phyloP scores from a whole-genome alignment of 2,113 vertebrate genomes.

The Notothenia rossii region DNA sequence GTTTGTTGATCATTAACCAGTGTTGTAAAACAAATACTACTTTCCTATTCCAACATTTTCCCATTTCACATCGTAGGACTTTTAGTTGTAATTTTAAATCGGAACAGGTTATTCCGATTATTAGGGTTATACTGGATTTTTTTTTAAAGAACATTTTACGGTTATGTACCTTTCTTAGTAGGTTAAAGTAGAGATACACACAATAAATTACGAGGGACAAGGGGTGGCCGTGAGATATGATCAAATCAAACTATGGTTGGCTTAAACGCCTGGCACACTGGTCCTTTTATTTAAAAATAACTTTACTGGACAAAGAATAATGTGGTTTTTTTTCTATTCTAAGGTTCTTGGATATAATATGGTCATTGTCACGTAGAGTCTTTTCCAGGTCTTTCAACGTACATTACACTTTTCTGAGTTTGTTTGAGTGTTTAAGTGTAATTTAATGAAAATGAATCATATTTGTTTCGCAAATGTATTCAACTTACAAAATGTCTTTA shows the following conservation, averaged over 20 bases:
- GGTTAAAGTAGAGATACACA: neutral
- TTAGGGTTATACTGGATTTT: no score
- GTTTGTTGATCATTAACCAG: constrained; percentile 33
- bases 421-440: neutral
- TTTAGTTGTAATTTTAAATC: no score
- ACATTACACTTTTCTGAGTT: neutral
- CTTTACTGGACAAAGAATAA: no score
- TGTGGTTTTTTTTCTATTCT: no score
- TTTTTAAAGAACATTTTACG: neutral
- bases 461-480: neutral
- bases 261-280: no score
- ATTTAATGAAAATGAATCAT: neutral
- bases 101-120: neutral
- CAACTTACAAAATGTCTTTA: neutral
- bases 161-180: neutral
- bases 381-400: neutral
- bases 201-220: no score
- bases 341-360: no score
- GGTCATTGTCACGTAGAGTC: neutral
- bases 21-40: constrained; percentile 19
- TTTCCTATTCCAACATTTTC: neutral
- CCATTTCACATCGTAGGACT: constrained; percentile 11
- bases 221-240: no score
- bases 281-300: no score
- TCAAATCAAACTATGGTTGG: neutral